These are phyloP conservation scores for Leptopterna dolabrata DNA, from an alignment of 2,888 invertebrate genomes.

Conservation along the genomic window DNA sequence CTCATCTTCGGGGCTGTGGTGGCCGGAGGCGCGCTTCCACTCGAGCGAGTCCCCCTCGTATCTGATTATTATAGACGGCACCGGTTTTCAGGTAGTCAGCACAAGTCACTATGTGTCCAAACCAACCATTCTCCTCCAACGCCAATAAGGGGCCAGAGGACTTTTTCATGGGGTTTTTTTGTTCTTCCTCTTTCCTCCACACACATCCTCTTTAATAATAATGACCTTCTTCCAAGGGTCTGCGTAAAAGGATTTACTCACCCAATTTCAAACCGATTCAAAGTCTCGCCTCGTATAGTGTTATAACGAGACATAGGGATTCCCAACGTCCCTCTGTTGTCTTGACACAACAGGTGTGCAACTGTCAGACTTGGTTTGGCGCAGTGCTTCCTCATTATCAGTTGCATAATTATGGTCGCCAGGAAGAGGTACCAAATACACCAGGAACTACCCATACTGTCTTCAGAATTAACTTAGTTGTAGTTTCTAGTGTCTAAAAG, in stretches of 20 bases:
- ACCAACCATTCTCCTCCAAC: constrained; percentile 51
- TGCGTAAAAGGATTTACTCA: constrained; percentile 3
- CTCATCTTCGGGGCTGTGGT: not conserved
- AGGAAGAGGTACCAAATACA: too few relatives aligned
- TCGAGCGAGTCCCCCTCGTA: constrained; percentile 24
- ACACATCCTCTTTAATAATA: constrained; percentile 3
- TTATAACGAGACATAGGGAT: not conserved
- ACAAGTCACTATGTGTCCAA: constrained; percentile 56
- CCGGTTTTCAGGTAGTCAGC: constrained; percentile 52
- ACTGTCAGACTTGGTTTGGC: too few relatives aligned
- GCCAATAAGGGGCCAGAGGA: constrained; percentile 11
- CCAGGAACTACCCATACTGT: too few relatives aligned
- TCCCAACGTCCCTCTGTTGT: not conserved
- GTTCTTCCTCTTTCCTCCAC: not conserved
- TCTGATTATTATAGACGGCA: constrained; percentile 48
- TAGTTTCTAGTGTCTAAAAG: too few relatives aligned
- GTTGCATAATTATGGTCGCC: too few relatives aligned
- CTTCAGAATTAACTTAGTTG: too few relatives aligned
- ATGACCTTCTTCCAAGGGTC: not conserved
- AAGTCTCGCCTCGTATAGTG: not conserved
- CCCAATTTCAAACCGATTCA: not conserved
- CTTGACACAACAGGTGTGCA: too few relatives aligned
- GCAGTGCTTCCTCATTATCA: too few relatives aligned
- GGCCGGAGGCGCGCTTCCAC: constrained; percentile 37
- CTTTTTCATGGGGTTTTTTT: too few relatives aligned